Percentiles rank a stretch among this genome's conserved stretches.
Conservation (phyloP, 2,888 invertebrate species). For the Sarcophaga rosellei region DNA sequence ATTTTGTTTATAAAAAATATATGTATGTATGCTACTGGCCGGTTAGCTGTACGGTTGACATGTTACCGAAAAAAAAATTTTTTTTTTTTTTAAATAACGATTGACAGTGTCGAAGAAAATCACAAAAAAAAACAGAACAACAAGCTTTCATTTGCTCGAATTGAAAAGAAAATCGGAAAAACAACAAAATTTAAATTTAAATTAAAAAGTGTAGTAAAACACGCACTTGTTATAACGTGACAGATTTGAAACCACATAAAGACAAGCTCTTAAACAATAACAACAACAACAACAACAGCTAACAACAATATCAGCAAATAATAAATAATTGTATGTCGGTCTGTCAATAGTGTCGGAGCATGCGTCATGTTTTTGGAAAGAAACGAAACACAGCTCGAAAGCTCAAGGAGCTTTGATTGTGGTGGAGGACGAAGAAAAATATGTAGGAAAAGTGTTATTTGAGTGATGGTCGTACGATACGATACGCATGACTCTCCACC, state of each 20-base stretch:
- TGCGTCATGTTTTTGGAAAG: conserved; percentile 56
- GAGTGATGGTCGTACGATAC: conserved; percentile 48
- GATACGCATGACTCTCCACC: conserved; percentile 49
- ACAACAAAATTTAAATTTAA: conserved; percentile 39
- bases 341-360: conserved; percentile 57
- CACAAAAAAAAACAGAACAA: conserved; percentile 26
- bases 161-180: conserved; percentile 26
- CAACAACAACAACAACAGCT: conserved; percentile 21
- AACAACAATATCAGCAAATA: conserved; percentile 23
- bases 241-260: conserved; percentile 55
- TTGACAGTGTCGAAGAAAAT: neutral
- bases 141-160: conserved; percentile 32
- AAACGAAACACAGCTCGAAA: neutral
- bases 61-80: conserved; percentile 25
- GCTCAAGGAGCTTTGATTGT: neutral
- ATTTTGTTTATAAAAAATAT: conserved; percentile 43
- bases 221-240: conserved; percentile 65
- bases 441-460: conserved; percentile 60
- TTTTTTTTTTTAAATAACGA: neutral
- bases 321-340: conserved; percentile 44
- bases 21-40: conserved; percentile 14
- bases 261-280: conserved; percentile 24
- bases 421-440: conserved; percentile 9
- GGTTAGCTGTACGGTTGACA: conserved; percentile 24
- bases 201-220: conserved; percentile 57